Base-by-base conservation (phyloP, 2,888 invertebrate species). In the Cheilosia scutellata region DNA sequence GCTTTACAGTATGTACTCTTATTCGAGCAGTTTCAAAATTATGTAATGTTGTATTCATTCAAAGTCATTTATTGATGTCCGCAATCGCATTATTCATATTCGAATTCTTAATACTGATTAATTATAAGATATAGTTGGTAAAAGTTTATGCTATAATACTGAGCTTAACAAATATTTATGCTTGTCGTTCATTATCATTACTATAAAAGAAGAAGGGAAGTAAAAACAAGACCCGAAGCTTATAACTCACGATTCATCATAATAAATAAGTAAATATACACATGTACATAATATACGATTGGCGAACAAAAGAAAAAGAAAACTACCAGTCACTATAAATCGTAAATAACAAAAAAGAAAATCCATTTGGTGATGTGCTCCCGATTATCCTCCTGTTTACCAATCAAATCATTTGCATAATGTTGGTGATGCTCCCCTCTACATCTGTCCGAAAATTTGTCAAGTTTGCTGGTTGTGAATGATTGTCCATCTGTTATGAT, bases 281-380 rank as follows among this genome's bases (percentile, higher is more conserved):
- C 42, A 78, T 29, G 27, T 25, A 16, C 20, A 16, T 37, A n/a
- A n/a, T 51, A 49, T 62, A n/a, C 9, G 37, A 78, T 72, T 63
- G 27, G 70, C 57, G 58, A 58, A 29, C n/a, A 29, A 31, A 40
- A 37, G 27, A 31, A 31, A 9, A 31, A 11, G 20, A 42, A 68
- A 44, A 62, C 11, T 4, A 11, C 29, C n/a, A 33, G 33, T 29
- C 13, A 53, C 25, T 55, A 49, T 33, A 7, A 55, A 60, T 47
- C 53, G 65, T 77, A n/a, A 72, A 71, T 82, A 82, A 82, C 82
- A 71, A 77, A 70, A 47, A 57, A 60, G n/a, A 40, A 40, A 37
- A 60, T 25, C 16, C 65, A 66, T 84, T 49, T 76, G 86, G 86
- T 80, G 76, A 82, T 72, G 47, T 71, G 80, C 6, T 77, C 57